Evolutionary conservation across 2,888 invertebrate species (phyloP).

Genomic region (Drosophila tanythrix): DNA sequence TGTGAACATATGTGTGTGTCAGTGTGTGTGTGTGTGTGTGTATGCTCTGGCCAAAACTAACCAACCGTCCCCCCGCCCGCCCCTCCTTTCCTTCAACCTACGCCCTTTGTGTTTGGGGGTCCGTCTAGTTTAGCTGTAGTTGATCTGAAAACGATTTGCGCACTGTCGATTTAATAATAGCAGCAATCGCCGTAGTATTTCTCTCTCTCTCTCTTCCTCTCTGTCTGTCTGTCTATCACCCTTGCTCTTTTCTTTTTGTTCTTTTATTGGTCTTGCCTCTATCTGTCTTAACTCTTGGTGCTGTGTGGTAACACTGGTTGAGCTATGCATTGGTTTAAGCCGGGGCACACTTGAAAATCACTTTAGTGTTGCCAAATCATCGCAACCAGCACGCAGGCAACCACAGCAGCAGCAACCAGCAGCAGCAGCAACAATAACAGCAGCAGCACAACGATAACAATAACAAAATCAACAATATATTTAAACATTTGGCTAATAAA

Average conservation of each 20-base stretch:
- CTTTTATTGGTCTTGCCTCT: not conserved
- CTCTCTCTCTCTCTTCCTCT: not conserved
- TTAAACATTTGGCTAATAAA: slow-evolving; percentile 5
- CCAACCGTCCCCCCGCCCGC: not conserved
- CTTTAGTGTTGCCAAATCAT: slow-evolving; percentile 54
- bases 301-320: slow-evolving; percentile 10
- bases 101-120: not conserved
- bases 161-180: slow-evolving; percentile 54
- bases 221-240: not conserved
- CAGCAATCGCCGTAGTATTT: slow-evolving; percentile 42
- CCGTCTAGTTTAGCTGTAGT: slow-evolving; percentile 13
- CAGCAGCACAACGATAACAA: not conserved
- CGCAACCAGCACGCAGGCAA: slow-evolving; percentile 11
- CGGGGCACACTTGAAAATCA: slow-evolving; percentile 37
- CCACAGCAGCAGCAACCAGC: not conserved
- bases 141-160: slow-evolving; percentile 63
- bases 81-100: too few species aligned
- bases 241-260: not conserved
- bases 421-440: slow-evolving; percentile 32
- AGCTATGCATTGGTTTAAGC: not conserved
- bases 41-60: not conserved
- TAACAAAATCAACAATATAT: not conserved
- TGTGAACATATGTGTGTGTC: not conserved
- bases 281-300: not conserved
- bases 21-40: not conserved